These are phyloP conservation scores for Zosterops borbonicus DNA, from an alignment of 2,113 vertebrate species.

Conservation along the genomic window DNA sequence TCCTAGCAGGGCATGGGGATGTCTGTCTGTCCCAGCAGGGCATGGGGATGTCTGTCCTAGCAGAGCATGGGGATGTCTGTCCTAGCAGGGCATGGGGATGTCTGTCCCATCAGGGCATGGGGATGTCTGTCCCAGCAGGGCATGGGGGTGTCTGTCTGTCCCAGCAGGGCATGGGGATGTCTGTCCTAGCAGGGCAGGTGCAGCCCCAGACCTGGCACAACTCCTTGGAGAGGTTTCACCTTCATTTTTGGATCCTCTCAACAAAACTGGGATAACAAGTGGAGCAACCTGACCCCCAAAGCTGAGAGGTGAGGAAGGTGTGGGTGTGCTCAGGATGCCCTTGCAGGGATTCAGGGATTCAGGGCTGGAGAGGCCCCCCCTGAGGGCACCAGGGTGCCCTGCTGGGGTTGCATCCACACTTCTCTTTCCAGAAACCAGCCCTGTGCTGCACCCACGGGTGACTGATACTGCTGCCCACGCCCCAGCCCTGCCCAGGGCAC, in stretches of 20 bases:
- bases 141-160: too few relatives aligned
- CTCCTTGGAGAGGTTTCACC: background rate
- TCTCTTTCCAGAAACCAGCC: background rate
- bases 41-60: too few relatives aligned
- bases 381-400: background rate
- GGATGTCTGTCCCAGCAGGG: background rate
- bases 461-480: conserved; percentile 40
- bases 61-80: background rate
- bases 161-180: background rate
- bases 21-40: background rate
- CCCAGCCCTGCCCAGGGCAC: background rate
- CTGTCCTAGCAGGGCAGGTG: background rate
- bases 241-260: background rate
- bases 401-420: background rate
- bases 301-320: background rate
- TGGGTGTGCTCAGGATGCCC: background rate
- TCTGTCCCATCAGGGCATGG: too few relatives aligned
- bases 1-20: background rate
- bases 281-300: rapidly evolving
- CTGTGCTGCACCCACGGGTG: background rate
- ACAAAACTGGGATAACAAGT: background rate
- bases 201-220: background rate
- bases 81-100: background rate
- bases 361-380: background rate
- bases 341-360: background rate